Evolutionary conservation across 2,888 invertebrate species (phyloP).

Genomic region (Anaspis maculata): DNA sequence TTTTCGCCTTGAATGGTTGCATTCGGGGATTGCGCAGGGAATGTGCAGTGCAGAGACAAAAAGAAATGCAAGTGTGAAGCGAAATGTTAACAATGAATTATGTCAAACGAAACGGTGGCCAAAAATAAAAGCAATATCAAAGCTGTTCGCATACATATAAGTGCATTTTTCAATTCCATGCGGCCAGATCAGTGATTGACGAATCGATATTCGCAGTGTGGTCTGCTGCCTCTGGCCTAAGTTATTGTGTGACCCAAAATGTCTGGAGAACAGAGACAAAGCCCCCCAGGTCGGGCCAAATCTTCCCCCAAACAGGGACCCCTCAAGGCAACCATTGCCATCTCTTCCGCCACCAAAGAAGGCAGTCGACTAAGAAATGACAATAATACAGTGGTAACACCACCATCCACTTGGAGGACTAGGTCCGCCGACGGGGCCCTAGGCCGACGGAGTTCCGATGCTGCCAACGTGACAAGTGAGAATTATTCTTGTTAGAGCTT

Average conservation of each 20-base stretch:
- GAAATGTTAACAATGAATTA: constrained; percentile 24
- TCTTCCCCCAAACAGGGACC: constrained; percentile 63
- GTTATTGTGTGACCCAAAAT: constrained; percentile 34
- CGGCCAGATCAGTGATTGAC: no score
- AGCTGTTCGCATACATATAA: no score
- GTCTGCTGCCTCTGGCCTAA: neutral
- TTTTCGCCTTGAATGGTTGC: constrained; percentile 7
- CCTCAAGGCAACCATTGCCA: constrained; percentile 68
- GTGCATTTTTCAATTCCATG: no score
- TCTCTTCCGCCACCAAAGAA: constrained; percentile 63
- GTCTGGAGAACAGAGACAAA: constrained; percentile 44
- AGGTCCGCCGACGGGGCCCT: no score
- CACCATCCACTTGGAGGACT: no score
- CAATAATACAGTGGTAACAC: no score
- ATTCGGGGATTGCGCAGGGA: constrained; percentile 17
- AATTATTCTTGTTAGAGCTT: no score
- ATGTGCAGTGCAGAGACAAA: constrained; percentile 19
- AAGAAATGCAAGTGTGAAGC: constrained; percentile 16
- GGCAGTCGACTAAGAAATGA: constrained; percentile 48
- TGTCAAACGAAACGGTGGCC: constrained; percentile 15
- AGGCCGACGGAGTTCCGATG: no score
- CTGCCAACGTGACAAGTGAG: constrained; percentile 2
- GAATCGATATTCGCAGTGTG: constrained; percentile 5
- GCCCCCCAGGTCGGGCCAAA: constrained; percentile 39
- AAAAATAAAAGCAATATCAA: constrained; percentile 9